A percentile compares a stretch with the other conserved stretches of the same genome.
These are phyloP conservation scores for Zosterops pallidus DNA, from an alignment of 2,113 vertebrate species.

Conservation along the genomic window DNA sequence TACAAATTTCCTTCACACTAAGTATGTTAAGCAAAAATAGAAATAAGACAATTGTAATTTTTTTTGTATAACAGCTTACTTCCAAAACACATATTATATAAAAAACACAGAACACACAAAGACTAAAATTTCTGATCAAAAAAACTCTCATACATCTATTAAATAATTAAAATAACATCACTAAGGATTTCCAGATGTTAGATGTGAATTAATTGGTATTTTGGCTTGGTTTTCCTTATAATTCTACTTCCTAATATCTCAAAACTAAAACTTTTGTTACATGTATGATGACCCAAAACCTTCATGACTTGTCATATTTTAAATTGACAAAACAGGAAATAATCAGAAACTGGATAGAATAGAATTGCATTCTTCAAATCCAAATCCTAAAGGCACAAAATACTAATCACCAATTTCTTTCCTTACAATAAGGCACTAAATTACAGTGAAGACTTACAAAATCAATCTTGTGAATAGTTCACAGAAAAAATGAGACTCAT, in stretches of 20 bases:
- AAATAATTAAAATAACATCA: neutral
- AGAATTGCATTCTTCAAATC: neutral
- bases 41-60: neutral
- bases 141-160: neutral
- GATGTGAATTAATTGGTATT: neutral
- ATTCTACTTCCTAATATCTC: neutral
- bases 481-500: neutral
- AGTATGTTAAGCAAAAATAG: neutral
- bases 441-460: neutral
- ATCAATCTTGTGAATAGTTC: neutral
- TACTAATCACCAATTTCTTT: neutral
- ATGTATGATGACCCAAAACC: neutral
- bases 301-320: neutral
- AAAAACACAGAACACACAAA: neutral
- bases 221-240: neutral
- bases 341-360: neutral
- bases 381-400: neutral
- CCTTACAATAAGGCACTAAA: neutral
- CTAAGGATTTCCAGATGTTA: neutral
- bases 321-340: neutral
- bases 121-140: neutral
- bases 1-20: neutral
- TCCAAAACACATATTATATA: neutral
- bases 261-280: neutral
- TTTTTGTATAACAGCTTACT: neutral